Evolutionary conservation across 2,888 invertebrate species (phyloP).

Genomic region (Hirtodrosophila confusa): DNA sequence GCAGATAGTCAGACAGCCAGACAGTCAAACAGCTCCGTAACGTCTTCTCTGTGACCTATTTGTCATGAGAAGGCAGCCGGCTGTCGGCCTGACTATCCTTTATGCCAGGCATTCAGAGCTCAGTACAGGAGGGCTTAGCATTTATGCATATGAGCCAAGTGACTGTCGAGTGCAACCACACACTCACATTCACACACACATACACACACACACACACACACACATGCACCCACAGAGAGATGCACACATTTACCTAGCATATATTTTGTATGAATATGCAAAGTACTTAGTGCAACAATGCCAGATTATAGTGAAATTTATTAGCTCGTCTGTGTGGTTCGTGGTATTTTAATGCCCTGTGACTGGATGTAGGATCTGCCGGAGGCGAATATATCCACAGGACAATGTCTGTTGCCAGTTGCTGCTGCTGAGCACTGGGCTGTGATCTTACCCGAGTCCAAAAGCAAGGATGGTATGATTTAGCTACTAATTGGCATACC

Average conservation of each 20-base stretch:
- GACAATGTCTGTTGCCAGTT: too few species aligned
- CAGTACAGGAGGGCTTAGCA: constrained; percentile 32
- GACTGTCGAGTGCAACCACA: constrained; percentile 35
- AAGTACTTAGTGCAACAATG: constrained; percentile 80
- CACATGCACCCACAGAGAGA: background rate
- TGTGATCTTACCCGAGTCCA: constrained; percentile 31
- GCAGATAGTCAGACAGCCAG: constrained; percentile 43
- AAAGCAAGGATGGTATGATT: constrained; percentile 35
- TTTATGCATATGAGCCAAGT: constrained; percentile 64
- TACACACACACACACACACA: background rate
- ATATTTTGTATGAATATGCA: constrained; percentile 77
- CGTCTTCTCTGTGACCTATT: constrained; percentile 66
- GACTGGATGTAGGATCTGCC: constrained; percentile 44
- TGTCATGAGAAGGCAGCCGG: constrained; percentile 50
- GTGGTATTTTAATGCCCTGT: constrained; percentile 53
- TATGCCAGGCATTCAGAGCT: constrained; percentile 23
- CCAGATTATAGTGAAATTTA: constrained; percentile 76
- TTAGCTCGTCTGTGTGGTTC: constrained; percentile 63
- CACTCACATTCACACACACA: constrained; percentile 10
- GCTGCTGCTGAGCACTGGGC: background rate
- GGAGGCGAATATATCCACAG: too few species aligned
- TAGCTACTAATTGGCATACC: constrained; percentile 66
- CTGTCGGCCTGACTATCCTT: constrained; percentile 37
- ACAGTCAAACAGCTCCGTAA: constrained; percentile 18
- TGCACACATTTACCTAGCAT: constrained; percentile 34